Evolutionary conservation across 2,113 vertebrate genomes (phyloP), one percentile per base, ranked within the genome.

Genomic region (Psettodes erumei): DNA sequence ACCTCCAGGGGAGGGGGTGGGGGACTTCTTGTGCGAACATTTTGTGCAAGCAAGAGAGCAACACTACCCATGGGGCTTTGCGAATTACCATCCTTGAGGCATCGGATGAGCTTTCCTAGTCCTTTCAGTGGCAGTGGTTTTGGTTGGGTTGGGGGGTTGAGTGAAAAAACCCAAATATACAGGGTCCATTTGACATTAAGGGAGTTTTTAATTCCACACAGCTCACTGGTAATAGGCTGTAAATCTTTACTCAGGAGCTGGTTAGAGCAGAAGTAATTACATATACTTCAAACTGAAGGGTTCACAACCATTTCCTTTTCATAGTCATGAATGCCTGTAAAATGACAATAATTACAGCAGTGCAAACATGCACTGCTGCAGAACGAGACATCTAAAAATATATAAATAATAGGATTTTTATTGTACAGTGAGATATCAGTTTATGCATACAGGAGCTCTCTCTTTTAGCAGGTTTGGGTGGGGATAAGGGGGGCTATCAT

Each of bases 31-130:
- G 8, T 60, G 84, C 9, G 10, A 85, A 75, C 61, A 45, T 79
- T 84, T 63, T 11, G n/a, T 62, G 53, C 79, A 23, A 66, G 77
- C 13, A 54, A 50, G 59, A 72, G 21, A 68, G 56, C 61, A 45
- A 66, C 81, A 80, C 60, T 55, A 88, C 81, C 48, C 74, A 75
- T 30, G 68, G 63, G 86, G 67, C 71, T 56, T 72, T 70, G 75
- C 81, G n/a, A 64, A 37, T 84, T 81, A 79, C 60, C 54, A 75
- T 79, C 69, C 54, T 66, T n/a, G 27, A 81, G 66, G 74, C 77
- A 54, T 48, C 35, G 2, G 12, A 50, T 82, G 72, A 83, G 71
- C 77, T 90, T 92, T 86, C 25, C 40, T 19, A 5, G 30, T 71
- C 56, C 8, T 58, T 50, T 68, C 50, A 53, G 55, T 42, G 43